Evolutionary conservation across 2,888 invertebrate species (phyloP).

Genomic region (Ferdinandea cuprea): DNA sequence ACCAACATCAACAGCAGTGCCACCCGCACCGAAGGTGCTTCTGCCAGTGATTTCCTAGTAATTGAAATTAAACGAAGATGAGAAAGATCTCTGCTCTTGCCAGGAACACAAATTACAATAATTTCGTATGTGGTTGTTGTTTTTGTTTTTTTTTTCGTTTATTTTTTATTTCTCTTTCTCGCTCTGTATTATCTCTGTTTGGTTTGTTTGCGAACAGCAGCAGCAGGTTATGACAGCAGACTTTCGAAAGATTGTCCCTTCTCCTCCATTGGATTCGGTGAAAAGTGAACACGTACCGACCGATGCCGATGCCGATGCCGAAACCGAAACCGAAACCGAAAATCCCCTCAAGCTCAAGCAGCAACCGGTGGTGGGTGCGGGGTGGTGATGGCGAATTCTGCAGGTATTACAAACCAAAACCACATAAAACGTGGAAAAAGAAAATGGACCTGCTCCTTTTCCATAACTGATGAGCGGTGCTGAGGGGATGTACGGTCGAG

Average conservation of each 20-base stretch:
- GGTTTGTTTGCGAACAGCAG: slow-evolving; percentile 60
- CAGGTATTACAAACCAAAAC: slow-evolving; percentile 42
- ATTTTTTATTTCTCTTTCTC: too few species aligned
- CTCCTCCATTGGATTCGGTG: slow-evolving; percentile 52
- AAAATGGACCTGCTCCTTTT: slow-evolving; percentile 29
- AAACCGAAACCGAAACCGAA: slow-evolving; percentile 44
- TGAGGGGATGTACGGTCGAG: background rate
- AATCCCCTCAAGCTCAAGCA: slow-evolving; percentile 40
- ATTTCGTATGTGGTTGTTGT: slow-evolving; percentile 55
- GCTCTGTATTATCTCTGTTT: slow-evolving; percentile 9
- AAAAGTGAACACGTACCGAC: slow-evolving; percentile 51
- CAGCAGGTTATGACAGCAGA: slow-evolving; percentile 70
- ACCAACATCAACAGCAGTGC: slow-evolving; percentile 10
- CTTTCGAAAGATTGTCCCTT: slow-evolving; percentile 58
- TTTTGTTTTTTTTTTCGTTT: slow-evolving; percentile 29
- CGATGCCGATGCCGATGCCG: slow-evolving; percentile 37
- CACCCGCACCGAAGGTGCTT: slow-evolving; percentile 54
- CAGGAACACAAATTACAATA: slow-evolving; percentile 72
- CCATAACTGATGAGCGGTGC: too few species aligned
- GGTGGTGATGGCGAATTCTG: slow-evolving; percentile 50
- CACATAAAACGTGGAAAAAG: slow-evolving; percentile 20
- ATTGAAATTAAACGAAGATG: slow-evolving; percentile 74
- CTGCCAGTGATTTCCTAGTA: slow-evolving; percentile 58
- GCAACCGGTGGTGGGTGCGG: slow-evolving; percentile 67
- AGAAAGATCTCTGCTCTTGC: slow-evolving; percentile 59